Base-by-base conservation (phyloP, 1,140 invertebrate species). In the Hycleus cichorii region DNA sequence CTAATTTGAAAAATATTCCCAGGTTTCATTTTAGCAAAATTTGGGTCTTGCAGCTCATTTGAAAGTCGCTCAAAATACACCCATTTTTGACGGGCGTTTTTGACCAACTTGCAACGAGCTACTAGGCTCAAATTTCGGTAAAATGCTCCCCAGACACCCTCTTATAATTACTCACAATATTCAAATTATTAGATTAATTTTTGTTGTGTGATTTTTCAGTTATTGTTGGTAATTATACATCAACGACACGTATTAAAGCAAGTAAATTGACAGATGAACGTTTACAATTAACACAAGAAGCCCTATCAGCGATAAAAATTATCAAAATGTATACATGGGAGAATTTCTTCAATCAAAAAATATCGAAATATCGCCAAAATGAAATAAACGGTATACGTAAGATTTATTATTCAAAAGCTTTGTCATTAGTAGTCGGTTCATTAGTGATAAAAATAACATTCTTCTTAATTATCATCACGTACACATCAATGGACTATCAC, bases 321-420 rank as follows among this genome's bases (percentile, higher is more conserved):
- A 91, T 89, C 27, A 96, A 95, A 75, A 93, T 95, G 89, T 92
- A 91, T 68, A 84, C 86, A 0, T 93, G 90, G 90, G 89, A 92
- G 69, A 80, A 83, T 40, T 87, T 87, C 0, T 92, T 93, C 68
- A 83, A 40, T 52, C 11, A 58, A 55, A 61, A 55, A 46, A 49
- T 58, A 26, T 53, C 52, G 11, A 45, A 60, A 58, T 32, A 39
- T 4, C 26, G 39, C 5, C 9, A 51, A 12, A n/a, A 47, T 3
- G 64, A 66, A 55, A 47, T 64, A 2, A 58, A n/a, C 18, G 57
- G 52, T 26, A 55, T 64, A 4, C 39, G 47, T n/a, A 46, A 48
- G 3, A 59, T 64, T 11, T 66, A 57, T 47, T 59, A 53, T 24
- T 39, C 58, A 11, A 66, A 64, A 64, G 46, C 50, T 9, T 47